Conservation (phyloP, 2,113 vertebrate genomes). For the Pangasianodon hypophthalmus region DNA sequence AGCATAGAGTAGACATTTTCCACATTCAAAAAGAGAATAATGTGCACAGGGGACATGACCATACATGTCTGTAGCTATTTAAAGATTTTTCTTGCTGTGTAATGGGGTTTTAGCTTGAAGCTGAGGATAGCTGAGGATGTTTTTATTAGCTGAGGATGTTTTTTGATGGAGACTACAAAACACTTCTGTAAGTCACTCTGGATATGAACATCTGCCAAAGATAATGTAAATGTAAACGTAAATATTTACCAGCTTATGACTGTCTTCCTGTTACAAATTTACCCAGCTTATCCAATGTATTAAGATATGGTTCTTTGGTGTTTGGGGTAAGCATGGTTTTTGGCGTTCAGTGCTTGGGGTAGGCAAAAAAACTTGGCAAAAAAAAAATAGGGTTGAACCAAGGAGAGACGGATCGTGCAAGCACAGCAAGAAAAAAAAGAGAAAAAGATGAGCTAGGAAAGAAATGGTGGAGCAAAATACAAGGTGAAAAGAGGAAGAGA, state of each 20-base stretch:
- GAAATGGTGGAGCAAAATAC: not conserved
- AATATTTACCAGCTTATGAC: conserved; percentile 1
- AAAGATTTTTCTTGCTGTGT: not conserved
- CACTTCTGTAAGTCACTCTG: not conserved
- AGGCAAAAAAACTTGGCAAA: not conserved
- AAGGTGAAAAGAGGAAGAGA: not conserved
- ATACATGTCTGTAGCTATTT: not conserved
- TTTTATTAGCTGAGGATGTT: not conserved
- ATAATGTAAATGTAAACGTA: not conserved
- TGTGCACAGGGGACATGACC: not conserved
- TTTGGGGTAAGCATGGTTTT: not conserved
- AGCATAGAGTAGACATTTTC: not conserved
- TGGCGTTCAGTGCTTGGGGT: not conserved
- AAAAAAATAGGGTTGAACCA: not conserved
- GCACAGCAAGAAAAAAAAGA: conserved; percentile 21
- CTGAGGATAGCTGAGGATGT: not conserved
- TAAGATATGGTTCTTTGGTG: not conserved
- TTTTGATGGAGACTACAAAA: not conserved
- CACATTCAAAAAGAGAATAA: not conserved
- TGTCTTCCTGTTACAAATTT: not conserved
- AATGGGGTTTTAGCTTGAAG: not conserved
- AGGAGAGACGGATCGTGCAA: not conserved
- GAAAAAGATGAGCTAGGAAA: not conserved
- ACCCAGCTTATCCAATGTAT: not conserved
- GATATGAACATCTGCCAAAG: not conserved